These are phyloP conservation scores for Cepphus grylle DNA, from an alignment of 2,113 vertebrate genomes.

Conservation along the genomic window DNA sequence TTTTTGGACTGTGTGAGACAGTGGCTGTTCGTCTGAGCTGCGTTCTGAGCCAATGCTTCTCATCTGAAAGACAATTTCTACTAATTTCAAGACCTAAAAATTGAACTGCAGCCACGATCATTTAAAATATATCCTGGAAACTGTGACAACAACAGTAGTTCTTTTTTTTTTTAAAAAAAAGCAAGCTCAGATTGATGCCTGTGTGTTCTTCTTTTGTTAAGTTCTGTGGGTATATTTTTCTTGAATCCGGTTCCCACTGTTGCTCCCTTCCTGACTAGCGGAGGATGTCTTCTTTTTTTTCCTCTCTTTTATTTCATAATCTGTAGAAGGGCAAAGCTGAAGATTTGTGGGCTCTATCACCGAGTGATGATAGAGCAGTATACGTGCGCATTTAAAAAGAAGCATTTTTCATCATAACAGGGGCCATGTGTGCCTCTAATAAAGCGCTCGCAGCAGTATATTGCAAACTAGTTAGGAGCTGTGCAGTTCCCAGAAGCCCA, in stretches of 20 bases:
- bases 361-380: slow-evolving; percentile 58
- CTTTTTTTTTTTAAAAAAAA: background rate
- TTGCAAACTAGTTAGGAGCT: slow-evolving; percentile 33
- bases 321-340: slow-evolving; percentile 50
- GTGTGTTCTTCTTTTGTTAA: background rate
- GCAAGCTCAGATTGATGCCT: background rate
- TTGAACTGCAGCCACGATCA: background rate
- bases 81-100: background rate
- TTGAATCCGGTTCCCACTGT: background rate
- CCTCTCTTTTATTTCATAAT: slow-evolving; percentile 31
- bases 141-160: background rate
- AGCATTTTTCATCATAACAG: slow-evolving; percentile 65
- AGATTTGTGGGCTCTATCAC: slow-evolving; percentile 58
- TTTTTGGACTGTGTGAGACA: background rate
- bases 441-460: slow-evolving; percentile 23
- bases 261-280: background rate
- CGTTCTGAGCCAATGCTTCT: background rate
- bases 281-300: background rate
- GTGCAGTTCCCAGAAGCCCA: slow-evolving; percentile 50
- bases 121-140: background rate
- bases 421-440: slow-evolving; percentile 65
- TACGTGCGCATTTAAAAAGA: slow-evolving; percentile 45
- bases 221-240: background rate
- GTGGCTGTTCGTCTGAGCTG: background rate
- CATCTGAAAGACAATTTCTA: background rate